phyloP scores from a whole-genome alignment of 2,888 invertebrate genomes.

The Cynaeus angustus region DNA sequence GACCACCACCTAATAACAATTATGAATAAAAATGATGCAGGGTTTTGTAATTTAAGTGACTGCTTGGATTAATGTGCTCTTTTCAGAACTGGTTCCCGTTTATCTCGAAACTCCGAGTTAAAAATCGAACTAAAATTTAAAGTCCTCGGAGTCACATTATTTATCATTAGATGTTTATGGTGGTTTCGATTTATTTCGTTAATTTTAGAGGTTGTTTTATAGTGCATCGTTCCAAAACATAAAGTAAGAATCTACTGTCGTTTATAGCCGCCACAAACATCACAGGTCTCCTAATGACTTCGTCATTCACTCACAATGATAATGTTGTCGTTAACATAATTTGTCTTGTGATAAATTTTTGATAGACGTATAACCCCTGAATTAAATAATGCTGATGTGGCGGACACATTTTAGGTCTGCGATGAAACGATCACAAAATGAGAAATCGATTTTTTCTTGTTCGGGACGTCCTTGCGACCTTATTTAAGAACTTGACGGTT shows the following conservation, averaged over 20 bases:
- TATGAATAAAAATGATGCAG: slow-evolving; percentile 1
- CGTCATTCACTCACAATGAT: slow-evolving; percentile 13
- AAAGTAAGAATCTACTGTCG: slow-evolving; percentile 8
- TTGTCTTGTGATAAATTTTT: slow-evolving; percentile 13
- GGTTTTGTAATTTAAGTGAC: too few relatives aligned
- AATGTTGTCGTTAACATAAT: slow-evolving; percentile 20
- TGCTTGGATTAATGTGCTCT: not conserved
- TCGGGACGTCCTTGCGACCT: slow-evolving; percentile 7
- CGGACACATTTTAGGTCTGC: not conserved
- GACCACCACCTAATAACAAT: not conserved
- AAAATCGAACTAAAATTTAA: slow-evolving; percentile 7
- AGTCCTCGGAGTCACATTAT: not conserved
- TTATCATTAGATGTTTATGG: slow-evolving; percentile 15
- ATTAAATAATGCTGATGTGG: slow-evolving; percentile 16
- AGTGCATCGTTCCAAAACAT: not conserved
- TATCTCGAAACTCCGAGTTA: slow-evolving; percentile 1
- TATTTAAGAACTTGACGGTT: slow-evolving; percentile 2
- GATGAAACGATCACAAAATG: not conserved
- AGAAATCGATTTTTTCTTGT: slow-evolving; percentile 17
- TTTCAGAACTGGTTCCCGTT: slow-evolving; percentile 10
- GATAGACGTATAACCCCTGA: slow-evolving; percentile 1
- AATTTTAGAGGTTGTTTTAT: slow-evolving; percentile 3
- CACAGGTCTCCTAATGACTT: slow-evolving; percentile 1
- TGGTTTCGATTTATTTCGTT: slow-evolving; percentile 15
- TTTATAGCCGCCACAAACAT: slow-evolving; percentile 3